These are phyloP conservation scores for Paracyclopina nana DNA, from an alignment of 1,140 invertebrate species.

Conservation along the genomic window DNA sequence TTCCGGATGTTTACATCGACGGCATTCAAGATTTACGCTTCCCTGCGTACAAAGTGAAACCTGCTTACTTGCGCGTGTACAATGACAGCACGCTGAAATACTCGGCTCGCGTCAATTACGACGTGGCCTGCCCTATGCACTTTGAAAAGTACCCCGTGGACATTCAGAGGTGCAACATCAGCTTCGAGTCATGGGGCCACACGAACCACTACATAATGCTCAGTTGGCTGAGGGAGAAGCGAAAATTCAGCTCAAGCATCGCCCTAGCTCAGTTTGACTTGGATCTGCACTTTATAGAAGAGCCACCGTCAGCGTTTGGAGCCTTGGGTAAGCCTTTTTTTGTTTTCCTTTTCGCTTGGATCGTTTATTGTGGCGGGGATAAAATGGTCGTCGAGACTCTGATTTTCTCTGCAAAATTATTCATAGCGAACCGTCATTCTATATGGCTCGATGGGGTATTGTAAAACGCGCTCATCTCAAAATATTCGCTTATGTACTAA, in stretches of 20 bases:
- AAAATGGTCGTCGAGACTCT: too few species aligned
- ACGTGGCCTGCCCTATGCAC: constrained; percentile 19
- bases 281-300: neutral
- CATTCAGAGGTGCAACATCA: constrained; percentile 19
- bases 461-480: too few species aligned
- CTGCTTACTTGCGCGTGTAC: neutral
- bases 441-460: too few species aligned
- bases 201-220: neutral
- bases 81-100: neutral
- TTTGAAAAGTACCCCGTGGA: constrained; percentile 21
- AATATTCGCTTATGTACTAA: too few species aligned
- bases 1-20: constrained; percentile 3
- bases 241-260: neutral
- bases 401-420: too few species aligned
- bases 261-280: constrained; percentile 4
- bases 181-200: constrained; percentile 19
- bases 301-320: neutral
- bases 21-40: neutral
- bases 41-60: neutral
- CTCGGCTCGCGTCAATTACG: constrained; percentile 6
- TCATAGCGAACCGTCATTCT: too few species aligned
- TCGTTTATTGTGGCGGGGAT: too few species aligned
- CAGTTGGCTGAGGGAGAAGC: neutral
- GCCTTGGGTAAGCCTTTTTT: too few species aligned
- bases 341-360: too few species aligned